Percentiles rank a stretch among this genome's conserved stretches.
Evolutionary conservation across 2,888 invertebrate genomes (phyloP).

Genomic region (Argynnis bischoffii): DNA sequence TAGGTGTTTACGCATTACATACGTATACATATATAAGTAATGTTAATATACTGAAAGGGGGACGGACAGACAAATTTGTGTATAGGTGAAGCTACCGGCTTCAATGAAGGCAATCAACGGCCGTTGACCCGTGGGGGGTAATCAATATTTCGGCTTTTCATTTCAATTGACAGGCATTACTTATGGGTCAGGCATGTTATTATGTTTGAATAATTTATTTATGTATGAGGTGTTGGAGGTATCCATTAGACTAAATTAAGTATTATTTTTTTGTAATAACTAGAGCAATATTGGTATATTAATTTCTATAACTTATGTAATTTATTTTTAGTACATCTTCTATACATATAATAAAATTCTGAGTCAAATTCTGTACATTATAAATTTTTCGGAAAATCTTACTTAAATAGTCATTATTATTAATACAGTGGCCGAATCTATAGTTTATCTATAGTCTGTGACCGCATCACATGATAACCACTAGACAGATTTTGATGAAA

Average conservation of each 20-base stretch:
- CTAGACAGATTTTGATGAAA: no score
- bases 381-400: no score
- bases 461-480: no score
- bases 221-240: constrained; percentile 18
- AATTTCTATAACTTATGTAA: no score
- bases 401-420: no score
- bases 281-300: neutral
- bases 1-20: constrained; percentile 6
- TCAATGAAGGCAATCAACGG: constrained; percentile 66
- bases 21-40: neutral
- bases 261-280: constrained; percentile 3
- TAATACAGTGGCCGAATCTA: no score
- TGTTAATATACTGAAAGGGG: constrained; percentile 32
- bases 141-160: constrained; percentile 70
- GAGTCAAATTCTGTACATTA: no score
- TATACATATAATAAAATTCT: no score
- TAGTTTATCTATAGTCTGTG: no score
- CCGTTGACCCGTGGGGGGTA: constrained; percentile 54
- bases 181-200: constrained; percentile 46
- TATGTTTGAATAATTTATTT: constrained; percentile 37
- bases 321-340: no score
- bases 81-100: constrained; percentile 43
- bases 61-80: constrained; percentile 41
- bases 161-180: constrained; percentile 56
- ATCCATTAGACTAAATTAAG: constrained; percentile 13